Evolutionary conservation across 2,888 invertebrate species (phyloP).

Genomic region (Drosophila mimica): DNA sequence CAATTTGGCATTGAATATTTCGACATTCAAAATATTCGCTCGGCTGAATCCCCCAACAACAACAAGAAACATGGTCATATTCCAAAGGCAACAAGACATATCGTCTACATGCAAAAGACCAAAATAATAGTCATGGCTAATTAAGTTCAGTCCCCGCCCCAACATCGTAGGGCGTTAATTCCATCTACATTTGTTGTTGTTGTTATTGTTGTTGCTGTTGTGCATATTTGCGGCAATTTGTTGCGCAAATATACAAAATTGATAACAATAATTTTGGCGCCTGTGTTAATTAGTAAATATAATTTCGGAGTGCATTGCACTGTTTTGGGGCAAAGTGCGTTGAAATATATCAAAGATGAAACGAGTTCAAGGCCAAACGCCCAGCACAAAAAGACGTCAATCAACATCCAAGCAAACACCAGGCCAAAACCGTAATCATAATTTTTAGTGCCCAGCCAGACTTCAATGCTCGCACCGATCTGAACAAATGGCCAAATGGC

Average conservation of each 20-base stretch:
- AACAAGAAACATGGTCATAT: slow-evolving; percentile 12
- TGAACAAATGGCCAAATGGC: slow-evolving; percentile 52
- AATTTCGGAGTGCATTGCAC: slow-evolving; percentile 52
- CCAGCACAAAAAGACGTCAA: slow-evolving; percentile 57
- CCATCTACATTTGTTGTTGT: neutral
- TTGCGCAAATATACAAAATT: slow-evolving; percentile 49
- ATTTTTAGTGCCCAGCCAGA: slow-evolving; percentile 23
- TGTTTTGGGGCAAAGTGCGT: slow-evolving; percentile 47
- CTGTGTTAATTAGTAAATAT: slow-evolving; percentile 57
- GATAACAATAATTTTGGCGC: slow-evolving; percentile 59
- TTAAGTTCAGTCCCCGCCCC: slow-evolving; percentile 31
- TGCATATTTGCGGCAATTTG: slow-evolving; percentile 30
- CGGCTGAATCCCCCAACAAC: slow-evolving; percentile 3
- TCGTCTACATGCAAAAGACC: slow-evolving; percentile 13
- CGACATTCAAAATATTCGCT: slow-evolving; percentile 24
- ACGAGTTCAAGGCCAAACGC: slow-evolving; percentile 68
- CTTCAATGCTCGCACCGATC: slow-evolving; percentile 11
- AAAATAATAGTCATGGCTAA: slow-evolving; percentile 49
- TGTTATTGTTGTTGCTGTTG: slow-evolving; percentile 10
- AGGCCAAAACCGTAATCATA: slow-evolving; percentile 52
- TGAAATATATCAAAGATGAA: slow-evolving; percentile 62
- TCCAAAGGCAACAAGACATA: slow-evolving; percentile 3
- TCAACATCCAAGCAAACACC: slow-evolving; percentile 35
- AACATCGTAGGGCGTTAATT: slow-evolving; percentile 7
- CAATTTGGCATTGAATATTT: slow-evolving; percentile 49